Conservation (phyloP, 2,113 vertebrate species). For the Periophthalmus modestus region DNA sequence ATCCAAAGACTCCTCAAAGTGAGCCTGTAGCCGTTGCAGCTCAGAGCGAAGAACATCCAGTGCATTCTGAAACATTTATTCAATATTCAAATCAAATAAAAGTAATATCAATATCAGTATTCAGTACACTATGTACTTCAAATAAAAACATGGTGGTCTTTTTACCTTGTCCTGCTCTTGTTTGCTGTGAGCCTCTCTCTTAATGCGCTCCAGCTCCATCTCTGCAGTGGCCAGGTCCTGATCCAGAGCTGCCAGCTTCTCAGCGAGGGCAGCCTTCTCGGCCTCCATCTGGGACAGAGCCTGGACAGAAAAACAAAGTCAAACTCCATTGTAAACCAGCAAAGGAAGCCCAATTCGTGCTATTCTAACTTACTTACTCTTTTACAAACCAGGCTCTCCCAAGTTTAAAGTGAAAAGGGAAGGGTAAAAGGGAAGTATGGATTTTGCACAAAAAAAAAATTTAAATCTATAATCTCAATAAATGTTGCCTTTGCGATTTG, state of each 20-base stretch:
- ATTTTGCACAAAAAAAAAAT: too few relatives aligned
- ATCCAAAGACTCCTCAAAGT: constrained; percentile 74
- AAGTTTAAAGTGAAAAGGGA: neutral
- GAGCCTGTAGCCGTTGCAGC: constrained; percentile 63
- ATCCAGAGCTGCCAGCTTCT: constrained; percentile 67
- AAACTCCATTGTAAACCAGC: neutral
- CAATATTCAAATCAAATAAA: neutral
- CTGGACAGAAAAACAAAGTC: constrained; percentile 56
- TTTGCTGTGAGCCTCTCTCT: constrained; percentile 67
- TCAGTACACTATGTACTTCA: neutral
- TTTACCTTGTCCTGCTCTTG: constrained; percentile 81
- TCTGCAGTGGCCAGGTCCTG: constrained; percentile 61
- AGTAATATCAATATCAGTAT: neutral
- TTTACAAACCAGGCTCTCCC: neutral
- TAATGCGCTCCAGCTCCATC: constrained; percentile 68
- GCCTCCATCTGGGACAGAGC: constrained; percentile 78
- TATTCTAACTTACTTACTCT: neutral
- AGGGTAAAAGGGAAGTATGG: neutral
- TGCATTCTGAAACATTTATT: constrained; percentile 60
- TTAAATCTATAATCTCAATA: too few relatives aligned
- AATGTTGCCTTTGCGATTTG: too few relatives aligned
- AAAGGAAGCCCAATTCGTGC: neutral
- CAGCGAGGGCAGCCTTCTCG: constrained; percentile 70
- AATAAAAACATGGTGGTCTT: neutral
- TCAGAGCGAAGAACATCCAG: constrained; percentile 49